Percentiles rank a stretch among this genome's conserved stretches.
phyloP scores from a whole-genome alignment of 2,888 invertebrate genomes.

The Drosophila diplacantha region DNA sequence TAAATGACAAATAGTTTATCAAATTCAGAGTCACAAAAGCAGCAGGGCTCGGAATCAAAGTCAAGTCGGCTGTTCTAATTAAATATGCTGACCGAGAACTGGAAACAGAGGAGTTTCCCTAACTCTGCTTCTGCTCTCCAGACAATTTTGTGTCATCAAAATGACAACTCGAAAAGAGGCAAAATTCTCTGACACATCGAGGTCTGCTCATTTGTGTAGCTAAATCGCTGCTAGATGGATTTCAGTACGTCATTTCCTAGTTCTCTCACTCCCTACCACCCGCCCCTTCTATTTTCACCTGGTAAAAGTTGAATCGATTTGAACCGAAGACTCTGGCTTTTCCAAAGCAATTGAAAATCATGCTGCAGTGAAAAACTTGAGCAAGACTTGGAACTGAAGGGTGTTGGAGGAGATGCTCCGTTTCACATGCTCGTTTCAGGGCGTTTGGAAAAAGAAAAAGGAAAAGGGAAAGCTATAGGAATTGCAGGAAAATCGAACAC shows the following conservation, averaged over 20 bases:
- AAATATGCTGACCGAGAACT: slow-evolving; percentile 28
- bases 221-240: slow-evolving; percentile 31
- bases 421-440: slow-evolving; percentile 26
- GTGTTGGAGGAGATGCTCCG: slow-evolving; percentile 34
- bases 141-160: slow-evolving; percentile 28
- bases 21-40: slow-evolving; percentile 13
- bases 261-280: not conserved
- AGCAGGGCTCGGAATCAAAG: slow-evolving; percentile 20
- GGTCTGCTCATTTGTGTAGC: slow-evolving; percentile 33
- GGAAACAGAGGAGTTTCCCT: slow-evolving; percentile 6
- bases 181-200: slow-evolving; percentile 25
- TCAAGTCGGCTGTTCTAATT: slow-evolving; percentile 39
- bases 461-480: not conserved
- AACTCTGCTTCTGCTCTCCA: slow-evolving; percentile 1
- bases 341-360: slow-evolving; percentile 34
- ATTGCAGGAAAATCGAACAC: slow-evolving; percentile 25
- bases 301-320: slow-evolving; percentile 50
- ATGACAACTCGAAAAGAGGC: slow-evolving; percentile 23
- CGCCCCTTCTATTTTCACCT: slow-evolving; percentile 9
- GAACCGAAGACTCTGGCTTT: slow-evolving; percentile 41
- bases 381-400: slow-evolving; percentile 30
- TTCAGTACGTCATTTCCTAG: slow-evolving; percentile 13
- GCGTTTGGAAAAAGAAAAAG: slow-evolving; percentile 20
- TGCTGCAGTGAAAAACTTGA: slow-evolving; percentile 32
- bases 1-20: slow-evolving; percentile 26